Conservation (phyloP, 2,797 vertebrate genomes). For the Aeoliscus strigatus region DNA sequence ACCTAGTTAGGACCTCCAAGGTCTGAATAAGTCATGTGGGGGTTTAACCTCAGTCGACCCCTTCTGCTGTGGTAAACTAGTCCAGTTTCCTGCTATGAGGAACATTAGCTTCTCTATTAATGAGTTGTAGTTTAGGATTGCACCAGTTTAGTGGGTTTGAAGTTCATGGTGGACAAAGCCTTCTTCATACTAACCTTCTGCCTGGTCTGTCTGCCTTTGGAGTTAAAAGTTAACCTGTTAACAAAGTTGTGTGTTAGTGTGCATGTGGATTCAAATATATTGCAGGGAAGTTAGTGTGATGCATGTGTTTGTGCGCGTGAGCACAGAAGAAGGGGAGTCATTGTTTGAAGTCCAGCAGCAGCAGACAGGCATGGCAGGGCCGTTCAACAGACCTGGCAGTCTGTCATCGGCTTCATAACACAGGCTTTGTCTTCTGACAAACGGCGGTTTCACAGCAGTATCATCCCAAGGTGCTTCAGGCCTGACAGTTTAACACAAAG, state of each 20-base stretch:
- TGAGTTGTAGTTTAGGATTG: slow-evolving; percentile 5
- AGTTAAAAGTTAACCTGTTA: no score
- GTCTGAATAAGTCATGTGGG: no score
- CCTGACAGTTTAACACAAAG: no score
- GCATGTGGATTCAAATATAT: slow-evolving; percentile 11
- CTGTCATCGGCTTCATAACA: slow-evolving; percentile 32
- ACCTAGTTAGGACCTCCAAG: no score
- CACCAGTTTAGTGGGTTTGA: background rate
- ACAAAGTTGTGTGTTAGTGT: slow-evolving; percentile 1
- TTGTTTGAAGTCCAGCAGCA: slow-evolving; percentile 47
- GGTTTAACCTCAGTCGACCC: no score
- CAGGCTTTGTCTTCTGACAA: slow-evolving; percentile 45
- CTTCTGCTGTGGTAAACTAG: no score
- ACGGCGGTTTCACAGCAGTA: slow-evolving; percentile 29
- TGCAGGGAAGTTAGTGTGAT: slow-evolving; percentile 27
- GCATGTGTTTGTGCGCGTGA: slow-evolving; percentile 22
- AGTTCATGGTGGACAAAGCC: slow-evolving; percentile 7
- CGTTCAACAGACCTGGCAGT: slow-evolving; percentile 43
- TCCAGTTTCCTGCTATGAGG: no score
- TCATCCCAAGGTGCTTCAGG: no score
- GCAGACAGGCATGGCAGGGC: slow-evolving; percentile 31
- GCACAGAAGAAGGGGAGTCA: slow-evolving; percentile 41
- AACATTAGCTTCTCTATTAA: no score
- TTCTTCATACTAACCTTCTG: no score
- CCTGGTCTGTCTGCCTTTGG: no score